These are phyloP conservation scores for Paratilapia polleni DNA, from an alignment of 2,113 vertebrate genomes.

Conservation along the genomic window DNA sequence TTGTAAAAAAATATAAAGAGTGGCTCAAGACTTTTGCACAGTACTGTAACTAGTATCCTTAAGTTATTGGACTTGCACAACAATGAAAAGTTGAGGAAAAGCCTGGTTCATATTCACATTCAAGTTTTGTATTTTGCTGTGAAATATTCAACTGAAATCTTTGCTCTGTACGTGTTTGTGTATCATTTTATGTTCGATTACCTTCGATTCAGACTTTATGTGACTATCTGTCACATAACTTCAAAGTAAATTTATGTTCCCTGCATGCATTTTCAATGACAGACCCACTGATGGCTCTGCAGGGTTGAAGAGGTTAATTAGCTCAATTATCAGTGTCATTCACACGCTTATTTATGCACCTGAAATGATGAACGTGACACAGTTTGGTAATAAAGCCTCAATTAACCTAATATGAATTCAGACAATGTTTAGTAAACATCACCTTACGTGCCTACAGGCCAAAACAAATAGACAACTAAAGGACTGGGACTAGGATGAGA, in stretches of 20 bases:
- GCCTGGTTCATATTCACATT: neutral
- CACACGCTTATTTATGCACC: neutral
- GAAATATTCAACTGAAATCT: neutral
- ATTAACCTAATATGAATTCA: neutral
- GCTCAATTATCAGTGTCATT: slow-evolving; percentile 24
- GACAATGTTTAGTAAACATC: neutral
- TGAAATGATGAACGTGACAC: neutral
- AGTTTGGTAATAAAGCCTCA: neutral
- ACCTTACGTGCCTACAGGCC: neutral
- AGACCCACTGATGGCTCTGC: neutral
- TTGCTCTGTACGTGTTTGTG: neutral
- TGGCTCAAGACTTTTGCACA: too few species aligned
- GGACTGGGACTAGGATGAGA: neutral
- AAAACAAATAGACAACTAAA: neutral
- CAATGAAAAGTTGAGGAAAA: neutral
- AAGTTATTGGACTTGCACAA: too few species aligned
- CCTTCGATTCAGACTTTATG: neutral
- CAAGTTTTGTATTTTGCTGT: neutral
- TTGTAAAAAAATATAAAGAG: too few species aligned
- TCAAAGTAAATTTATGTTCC: neutral
- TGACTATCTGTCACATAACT: neutral
- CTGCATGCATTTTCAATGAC: neutral
- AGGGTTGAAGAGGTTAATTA: slow-evolving; percentile 12
- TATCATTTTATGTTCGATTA: neutral
- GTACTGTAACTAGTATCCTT: too few species aligned